phyloP scores from a whole-genome alignment of 2,888 invertebrate species.

The Toxonevra muliebris region DNA sequence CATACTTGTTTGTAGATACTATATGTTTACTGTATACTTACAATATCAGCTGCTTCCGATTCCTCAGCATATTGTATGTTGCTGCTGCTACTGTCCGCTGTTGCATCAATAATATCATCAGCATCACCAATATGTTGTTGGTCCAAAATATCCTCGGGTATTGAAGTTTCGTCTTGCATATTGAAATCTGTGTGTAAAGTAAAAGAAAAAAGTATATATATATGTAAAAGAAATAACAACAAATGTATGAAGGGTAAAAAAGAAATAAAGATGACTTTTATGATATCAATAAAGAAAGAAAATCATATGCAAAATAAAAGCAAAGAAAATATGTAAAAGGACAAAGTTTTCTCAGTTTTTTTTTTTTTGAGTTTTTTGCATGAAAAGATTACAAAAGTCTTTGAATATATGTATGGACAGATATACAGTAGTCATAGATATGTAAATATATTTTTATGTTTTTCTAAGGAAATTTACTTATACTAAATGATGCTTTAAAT shows the following conservation, averaged over 20 bases:
- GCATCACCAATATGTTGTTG: conserved; percentile 47
- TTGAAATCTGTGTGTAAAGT: conserved; percentile 53
- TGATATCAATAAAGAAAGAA: too few species aligned
- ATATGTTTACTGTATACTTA: conserved; percentile 45
- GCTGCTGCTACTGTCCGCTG: conserved; percentile 26
- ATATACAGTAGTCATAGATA: neutral
- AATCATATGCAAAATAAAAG: neutral
- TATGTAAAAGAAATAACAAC: conserved; percentile 13
- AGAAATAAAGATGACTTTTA: neutral
- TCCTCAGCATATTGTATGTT: conserved; percentile 49
- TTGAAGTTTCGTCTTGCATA: conserved; percentile 57
- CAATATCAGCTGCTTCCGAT: conserved; percentile 54
- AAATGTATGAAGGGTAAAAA: conserved; percentile 18
- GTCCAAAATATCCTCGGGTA: conserved; percentile 60
- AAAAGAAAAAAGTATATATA: conserved; percentile 26
- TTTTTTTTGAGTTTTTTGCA: too few species aligned
- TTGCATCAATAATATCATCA: conserved; percentile 42
- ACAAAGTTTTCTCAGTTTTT: neutral
- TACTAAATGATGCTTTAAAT: too few species aligned
- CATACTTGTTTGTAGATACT: too few species aligned
- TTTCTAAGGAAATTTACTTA: too few species aligned
- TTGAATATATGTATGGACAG: neutral
- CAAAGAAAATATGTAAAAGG: neutral
- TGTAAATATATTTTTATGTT: neutral
- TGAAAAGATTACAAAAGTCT: too few species aligned